Conservation (phyloP, 53 echinoderm and acorn worm species). For the Stichopus horrens region DNA sequence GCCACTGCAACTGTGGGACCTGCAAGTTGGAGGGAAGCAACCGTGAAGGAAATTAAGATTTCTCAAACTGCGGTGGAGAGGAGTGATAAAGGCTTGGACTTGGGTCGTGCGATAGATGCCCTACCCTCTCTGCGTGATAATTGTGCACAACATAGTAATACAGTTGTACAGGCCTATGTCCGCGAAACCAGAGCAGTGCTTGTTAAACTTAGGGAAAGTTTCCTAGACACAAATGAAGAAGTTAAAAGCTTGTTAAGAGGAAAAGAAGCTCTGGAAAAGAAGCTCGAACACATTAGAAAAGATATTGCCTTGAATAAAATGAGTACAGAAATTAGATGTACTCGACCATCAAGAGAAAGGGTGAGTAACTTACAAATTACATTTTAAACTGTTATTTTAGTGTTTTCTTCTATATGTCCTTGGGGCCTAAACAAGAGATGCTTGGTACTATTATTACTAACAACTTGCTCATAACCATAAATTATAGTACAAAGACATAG, state of each 20-base stretch:
- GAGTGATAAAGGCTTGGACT: constrained; percentile 85
- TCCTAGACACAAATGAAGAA: constrained; percentile 98
- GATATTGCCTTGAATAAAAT: constrained; percentile 96
- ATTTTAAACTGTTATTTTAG: too few species aligned
- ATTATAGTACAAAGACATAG: too few species aligned
- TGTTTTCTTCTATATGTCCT: too few species aligned
- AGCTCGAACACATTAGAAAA: constrained; percentile 96
- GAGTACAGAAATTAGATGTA: constrained; percentile 90
- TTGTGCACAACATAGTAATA: constrained; percentile 99
- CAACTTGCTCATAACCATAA: too few species aligned
- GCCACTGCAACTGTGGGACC: constrained; percentile 96
- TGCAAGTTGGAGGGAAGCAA: constrained; percentile 85
- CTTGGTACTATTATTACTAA: too few species aligned
- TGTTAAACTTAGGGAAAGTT: constrained; percentile 90
- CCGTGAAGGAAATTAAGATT: constrained; percentile 92
- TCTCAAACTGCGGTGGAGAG: constrained; percentile 86
- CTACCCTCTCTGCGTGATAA: constrained; percentile 94
- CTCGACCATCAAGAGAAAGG: constrained; percentile 93
- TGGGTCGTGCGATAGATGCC: constrained; percentile 89
- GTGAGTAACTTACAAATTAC: constrained; percentile 65
- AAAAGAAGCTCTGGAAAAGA: constrained; percentile 97
- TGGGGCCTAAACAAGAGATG: too few species aligned
- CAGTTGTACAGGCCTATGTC: constrained; percentile 87
- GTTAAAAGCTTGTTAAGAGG: constrained; percentile 89
- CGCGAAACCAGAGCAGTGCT: constrained; percentile 90